A percentile compares a stretch with the other conserved stretches of the same genome.
Conservation (phyloP, 2,888 invertebrate genomes). For the Apeira syringaria region DNA sequence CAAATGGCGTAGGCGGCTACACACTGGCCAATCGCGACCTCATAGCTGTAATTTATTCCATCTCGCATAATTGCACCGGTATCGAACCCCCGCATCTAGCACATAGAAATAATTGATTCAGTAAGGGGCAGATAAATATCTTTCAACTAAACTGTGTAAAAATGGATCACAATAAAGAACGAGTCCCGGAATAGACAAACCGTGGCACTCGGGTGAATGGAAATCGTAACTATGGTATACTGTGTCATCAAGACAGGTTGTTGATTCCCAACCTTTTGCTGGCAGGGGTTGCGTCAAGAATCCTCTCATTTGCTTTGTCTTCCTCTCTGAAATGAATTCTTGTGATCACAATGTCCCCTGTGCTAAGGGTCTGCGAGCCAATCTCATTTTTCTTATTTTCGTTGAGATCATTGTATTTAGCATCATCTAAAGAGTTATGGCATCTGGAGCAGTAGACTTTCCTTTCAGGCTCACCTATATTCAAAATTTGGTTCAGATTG, state of each 20-base stretch:
- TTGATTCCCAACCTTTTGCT: constrained; percentile 70
- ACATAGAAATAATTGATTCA: constrained; percentile 41
- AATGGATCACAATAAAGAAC: constrained; percentile 67
- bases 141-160: constrained; percentile 51
- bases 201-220: constrained; percentile 74
- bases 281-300: constrained; percentile 71
- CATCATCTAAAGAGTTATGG: constrained; percentile 73
- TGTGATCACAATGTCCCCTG: constrained; percentile 96
- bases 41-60: constrained; percentile 70
- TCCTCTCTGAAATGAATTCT: constrained; percentile 86
- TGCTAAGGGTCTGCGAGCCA: constrained; percentile 93
- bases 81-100: constrained; percentile 52
- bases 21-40: constrained; percentile 69
- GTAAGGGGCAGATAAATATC: constrained; percentile 36
- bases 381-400: constrained; percentile 79
- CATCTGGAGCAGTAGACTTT: constrained; percentile 83
- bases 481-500: constrained; percentile 75
- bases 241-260: constrained; percentile 74
- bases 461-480: constrained; percentile 68
- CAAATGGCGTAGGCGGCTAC: constrained; percentile 71
- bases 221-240: constrained; percentile 40
- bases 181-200: constrained; percentile 55
- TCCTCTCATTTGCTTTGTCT: constrained; percentile 72
- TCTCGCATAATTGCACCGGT: constrained; percentile 66
- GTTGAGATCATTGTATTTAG: constrained; percentile 73